A percentile compares a stretch with the other conserved stretches of the same genome.
Evolutionary conservation across 1,140 invertebrate genomes (phyloP).

Genomic region (Lepeophtheirus salmonis): DNA sequence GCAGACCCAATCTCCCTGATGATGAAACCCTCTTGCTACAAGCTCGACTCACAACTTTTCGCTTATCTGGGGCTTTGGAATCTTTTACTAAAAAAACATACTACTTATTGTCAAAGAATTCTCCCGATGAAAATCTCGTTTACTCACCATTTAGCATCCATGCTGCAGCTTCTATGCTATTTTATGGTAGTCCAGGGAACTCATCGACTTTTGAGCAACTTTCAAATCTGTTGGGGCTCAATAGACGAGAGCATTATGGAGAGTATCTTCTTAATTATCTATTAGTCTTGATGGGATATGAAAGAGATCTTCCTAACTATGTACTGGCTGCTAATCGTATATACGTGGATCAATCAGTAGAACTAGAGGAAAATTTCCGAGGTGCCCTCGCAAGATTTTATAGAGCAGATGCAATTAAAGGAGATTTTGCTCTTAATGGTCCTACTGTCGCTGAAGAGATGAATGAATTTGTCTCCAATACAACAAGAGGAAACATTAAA

Average conservation of each 20-base stretch:
- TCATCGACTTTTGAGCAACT: not conserved
- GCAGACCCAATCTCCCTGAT: not conserved
- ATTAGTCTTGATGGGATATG: not conserved
- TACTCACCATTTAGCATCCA: slow-evolving; percentile 19
- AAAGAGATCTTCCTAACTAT: not conserved
- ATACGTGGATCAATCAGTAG: slow-evolving; percentile 20
- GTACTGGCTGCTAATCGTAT: slow-evolving; percentile 19
- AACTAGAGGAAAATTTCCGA: slow-evolving; percentile 12
- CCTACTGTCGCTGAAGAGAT: slow-evolving; percentile 32
- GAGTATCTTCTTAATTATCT: slow-evolving; percentile 8
- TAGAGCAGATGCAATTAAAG: slow-evolving; percentile 13
- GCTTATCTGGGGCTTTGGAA: not conserved
- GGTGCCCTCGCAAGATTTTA: slow-evolving; percentile 17
- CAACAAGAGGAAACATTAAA: slow-evolving; percentile 55
- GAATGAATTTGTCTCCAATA: slow-evolving; percentile 56
- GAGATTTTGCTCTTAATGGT: slow-evolving; percentile 18
- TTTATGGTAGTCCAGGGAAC: not conserved
- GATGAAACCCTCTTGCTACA: not conserved
- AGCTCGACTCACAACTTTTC: not conserved
- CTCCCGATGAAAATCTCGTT: slow-evolving; percentile 10
- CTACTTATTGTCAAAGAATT: slow-evolving; percentile 1
- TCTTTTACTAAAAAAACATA: not conserved
- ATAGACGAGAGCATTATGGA: not conserved
- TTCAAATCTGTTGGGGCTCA: not conserved
- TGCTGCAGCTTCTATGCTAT: slow-evolving; percentile 12